Percentiles rank a stretch among this genome's conserved stretches.
Evolutionary conservation across 2,113 vertebrate species (phyloP).

Genomic region (Myotis davidii): DNA sequence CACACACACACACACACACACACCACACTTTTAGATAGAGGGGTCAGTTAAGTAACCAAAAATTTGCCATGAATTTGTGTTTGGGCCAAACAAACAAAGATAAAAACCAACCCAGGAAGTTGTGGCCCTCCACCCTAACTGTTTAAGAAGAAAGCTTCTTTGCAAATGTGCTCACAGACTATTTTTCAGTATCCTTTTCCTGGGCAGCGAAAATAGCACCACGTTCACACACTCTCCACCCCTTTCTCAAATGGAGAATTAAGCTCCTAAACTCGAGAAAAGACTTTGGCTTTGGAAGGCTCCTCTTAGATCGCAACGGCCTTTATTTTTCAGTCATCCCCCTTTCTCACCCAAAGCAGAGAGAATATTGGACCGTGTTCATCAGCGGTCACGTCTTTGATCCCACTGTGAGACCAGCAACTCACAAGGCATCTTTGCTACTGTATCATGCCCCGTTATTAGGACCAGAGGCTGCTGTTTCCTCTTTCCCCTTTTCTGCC

Average conservation of each 20-base stretch:
- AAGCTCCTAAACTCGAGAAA: neutral
- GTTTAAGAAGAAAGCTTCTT: slow-evolving; percentile 27
- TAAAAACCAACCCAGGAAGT: neutral
- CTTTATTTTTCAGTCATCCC: neutral
- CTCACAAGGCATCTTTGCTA: neutral
- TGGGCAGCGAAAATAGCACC: neutral
- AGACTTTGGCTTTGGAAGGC: neutral
- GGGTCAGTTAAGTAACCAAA: neutral
- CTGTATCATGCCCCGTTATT: neutral
- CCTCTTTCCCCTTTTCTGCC: neutral
- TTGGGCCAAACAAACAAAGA: neutral
- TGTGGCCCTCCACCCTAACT: neutral
- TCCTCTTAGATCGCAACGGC: neutral
- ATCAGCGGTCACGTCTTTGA: slow-evolving; percentile 6
- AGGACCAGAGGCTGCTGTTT: neutral
- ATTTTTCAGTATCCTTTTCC: neutral
- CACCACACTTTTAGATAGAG: neutral
- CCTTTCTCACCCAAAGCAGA: neutral
- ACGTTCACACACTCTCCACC: neutral
- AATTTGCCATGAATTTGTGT: slow-evolving; percentile 17
- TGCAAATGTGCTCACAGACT: neutral
- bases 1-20: neutral
- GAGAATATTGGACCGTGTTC: neutral
- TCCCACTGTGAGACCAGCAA: neutral
- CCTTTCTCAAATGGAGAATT: neutral